phyloP scores from a whole-genome alignment of 1,140 invertebrate genomes.

The Leptopilina clavipes region DNA sequence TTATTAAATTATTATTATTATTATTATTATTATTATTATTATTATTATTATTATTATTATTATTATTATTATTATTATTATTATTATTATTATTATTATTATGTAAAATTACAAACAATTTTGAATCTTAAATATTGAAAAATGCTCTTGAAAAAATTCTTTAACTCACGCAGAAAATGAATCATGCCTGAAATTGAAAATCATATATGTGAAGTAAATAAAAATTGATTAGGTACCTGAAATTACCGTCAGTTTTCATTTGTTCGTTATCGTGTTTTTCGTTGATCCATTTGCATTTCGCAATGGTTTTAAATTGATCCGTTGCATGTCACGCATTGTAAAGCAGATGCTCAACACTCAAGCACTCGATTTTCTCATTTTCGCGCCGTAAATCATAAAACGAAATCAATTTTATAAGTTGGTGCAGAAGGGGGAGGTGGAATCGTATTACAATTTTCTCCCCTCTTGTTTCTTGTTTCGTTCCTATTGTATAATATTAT shows the following conservation, averaged over 20 bases:
- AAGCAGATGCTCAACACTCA: not conserved
- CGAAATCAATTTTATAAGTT: not conserved
- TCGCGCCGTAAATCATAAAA: not conserved
- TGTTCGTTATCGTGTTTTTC: conserved; percentile 10
- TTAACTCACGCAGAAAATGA: not conserved
- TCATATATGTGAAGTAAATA: not conserved
- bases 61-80: too few relatives aligned
- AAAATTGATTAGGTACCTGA: not conserved
- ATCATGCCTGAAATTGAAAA: not conserved
- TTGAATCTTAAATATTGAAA: too few relatives aligned
- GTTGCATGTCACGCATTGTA: conserved; percentile 14
- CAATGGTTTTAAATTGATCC: not conserved
- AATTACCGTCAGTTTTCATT: conserved; percentile 27
- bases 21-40: too few relatives aligned
- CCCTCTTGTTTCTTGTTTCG: not conserved
- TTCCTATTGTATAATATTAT: too few relatives aligned
- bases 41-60: too few relatives aligned
- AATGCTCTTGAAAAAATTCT: too few relatives aligned
- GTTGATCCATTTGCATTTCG: conserved; percentile 1
- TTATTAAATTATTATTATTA: too few relatives aligned
- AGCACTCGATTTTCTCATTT: conserved; percentile 3
- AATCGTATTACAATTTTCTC: too few relatives aligned
- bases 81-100: too few relatives aligned
- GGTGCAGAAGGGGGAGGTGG: not conserved
- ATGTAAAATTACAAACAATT: too few relatives aligned